A percentile compares a stretch with the other conserved stretches of the same genome.
Evolutionary conservation across 2,797 vertebrate species (phyloP).

Genomic region (Malurus leucopterus): DNA sequence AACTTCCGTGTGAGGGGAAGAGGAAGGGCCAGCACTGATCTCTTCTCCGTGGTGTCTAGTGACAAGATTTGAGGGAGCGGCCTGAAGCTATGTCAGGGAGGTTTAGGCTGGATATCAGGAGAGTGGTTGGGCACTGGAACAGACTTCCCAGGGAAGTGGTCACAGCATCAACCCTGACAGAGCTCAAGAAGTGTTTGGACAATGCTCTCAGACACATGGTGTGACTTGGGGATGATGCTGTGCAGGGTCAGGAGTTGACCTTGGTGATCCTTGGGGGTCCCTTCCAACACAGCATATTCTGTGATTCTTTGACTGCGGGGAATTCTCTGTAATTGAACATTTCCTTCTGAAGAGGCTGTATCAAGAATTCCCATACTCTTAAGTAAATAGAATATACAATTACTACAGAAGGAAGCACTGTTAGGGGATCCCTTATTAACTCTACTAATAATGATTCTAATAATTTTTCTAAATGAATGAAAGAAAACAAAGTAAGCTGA

Average conservation of each 20-base stretch:
- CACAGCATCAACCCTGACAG: not conserved
- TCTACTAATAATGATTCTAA: not conserved
- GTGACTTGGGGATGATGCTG: not conserved
- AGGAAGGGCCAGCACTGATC: not conserved
- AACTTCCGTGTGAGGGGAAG: not conserved
- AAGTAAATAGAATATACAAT: not conserved
- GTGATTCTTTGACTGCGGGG: not conserved
- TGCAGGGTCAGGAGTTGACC: not conserved
- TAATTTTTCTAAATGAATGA: not conserved
- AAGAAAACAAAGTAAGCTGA: not conserved
- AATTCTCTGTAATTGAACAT: not conserved
- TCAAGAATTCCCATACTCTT: not conserved
- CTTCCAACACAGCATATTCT: not conserved
- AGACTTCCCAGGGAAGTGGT: not conserved
- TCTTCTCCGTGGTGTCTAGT: not conserved
- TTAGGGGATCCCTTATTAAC: not conserved
- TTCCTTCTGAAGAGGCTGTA: not conserved
- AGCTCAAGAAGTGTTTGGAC: not conserved
- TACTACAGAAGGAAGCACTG: not conserved
- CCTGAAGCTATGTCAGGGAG: not conserved
- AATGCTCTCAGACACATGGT: not conserved
- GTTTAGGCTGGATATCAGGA: not conserved
- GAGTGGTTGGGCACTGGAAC: not conserved
- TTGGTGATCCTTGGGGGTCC: not conserved
- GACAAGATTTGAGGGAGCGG: not conserved